These are phyloP conservation scores for Diorhabda carinulata DNA, from an alignment of 1,140 invertebrate genomes.

Conservation along the genomic window DNA sequence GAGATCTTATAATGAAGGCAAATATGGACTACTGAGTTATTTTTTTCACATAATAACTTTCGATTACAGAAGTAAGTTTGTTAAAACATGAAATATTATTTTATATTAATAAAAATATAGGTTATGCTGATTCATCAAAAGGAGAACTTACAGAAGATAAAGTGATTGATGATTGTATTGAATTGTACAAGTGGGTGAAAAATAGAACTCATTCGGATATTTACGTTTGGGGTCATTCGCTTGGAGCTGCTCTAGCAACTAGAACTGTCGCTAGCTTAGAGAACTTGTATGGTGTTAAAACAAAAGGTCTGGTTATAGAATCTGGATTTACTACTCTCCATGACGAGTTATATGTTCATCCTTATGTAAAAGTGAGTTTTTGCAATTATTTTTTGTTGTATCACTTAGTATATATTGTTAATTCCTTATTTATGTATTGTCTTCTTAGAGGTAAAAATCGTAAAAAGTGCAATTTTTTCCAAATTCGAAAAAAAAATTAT, in stretches of 20 bases:
- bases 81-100: background rate
- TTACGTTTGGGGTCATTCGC: conserved; percentile 44
- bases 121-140: conserved; percentile 41
- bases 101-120: conserved; percentile 23
- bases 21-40: conserved; percentile 35
- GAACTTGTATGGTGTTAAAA: conserved; percentile 17
- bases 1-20: conserved; percentile 31
- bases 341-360: conserved; percentile 41
- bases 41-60: conserved; percentile 75
- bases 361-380: conserved; percentile 32
- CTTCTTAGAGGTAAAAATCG: too few relatives aligned
- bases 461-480: too few relatives aligned
- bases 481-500: too few relatives aligned
- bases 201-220: conserved; percentile 33
- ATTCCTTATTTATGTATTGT: too few relatives aligned
- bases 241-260: conserved; percentile 38
- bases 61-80: conserved; percentile 77
- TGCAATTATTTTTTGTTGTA: too few relatives aligned
- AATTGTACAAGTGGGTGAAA: conserved; percentile 38
- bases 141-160: conserved; percentile 37
- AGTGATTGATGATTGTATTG: conserved; percentile 38
- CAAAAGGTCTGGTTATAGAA: conserved; percentile 40
- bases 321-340: conserved; percentile 40
- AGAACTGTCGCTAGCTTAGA: conserved; percentile 28
- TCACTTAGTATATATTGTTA: too few relatives aligned